Evolutionary conservation across 2,797 vertebrate species (phyloP).

Genomic region (Liparis tanakae): DNA sequence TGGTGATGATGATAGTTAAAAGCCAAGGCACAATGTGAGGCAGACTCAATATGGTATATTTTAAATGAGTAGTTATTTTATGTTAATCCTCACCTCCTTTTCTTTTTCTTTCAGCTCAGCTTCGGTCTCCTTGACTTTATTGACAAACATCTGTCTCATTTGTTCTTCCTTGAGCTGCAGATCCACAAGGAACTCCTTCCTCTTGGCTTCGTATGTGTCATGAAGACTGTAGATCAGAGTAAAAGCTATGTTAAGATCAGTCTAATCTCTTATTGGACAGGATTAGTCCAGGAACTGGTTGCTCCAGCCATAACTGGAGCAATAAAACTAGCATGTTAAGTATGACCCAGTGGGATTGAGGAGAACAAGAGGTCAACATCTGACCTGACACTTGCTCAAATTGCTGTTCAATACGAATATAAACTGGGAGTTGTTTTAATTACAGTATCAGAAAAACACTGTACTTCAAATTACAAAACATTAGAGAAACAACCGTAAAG

Average conservation of each 20-base stretch:
- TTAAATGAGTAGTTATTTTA: not conserved
- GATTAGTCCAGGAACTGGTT: not conserved
- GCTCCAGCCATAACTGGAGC: not conserved
- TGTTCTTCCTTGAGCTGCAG: slow-evolving; percentile 95
- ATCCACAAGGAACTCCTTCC: slow-evolving; percentile 93
- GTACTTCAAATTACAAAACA: not conserved
- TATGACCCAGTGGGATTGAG: not conserved
- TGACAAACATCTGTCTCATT: slow-evolving; percentile 99
- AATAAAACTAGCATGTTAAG: slow-evolving; percentile 1
- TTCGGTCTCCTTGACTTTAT: slow-evolving; percentile 97
- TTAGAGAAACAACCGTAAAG: not conserved
- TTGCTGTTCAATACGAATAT: not conserved
- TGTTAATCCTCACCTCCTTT: slow-evolving; percentile 83
- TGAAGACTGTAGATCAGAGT: slow-evolving; percentile 86
- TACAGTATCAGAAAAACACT: not conserved
- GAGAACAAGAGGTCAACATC: not conserved
- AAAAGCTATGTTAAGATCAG: slow-evolving; percentile 12
- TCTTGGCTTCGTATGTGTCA: slow-evolving; percentile 94
- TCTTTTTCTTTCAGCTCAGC: slow-evolving; percentile 96
- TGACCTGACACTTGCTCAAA: not conserved
- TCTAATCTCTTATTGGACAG: not conserved
- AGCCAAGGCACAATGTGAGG: slow-evolving; percentile 13
- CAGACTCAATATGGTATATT: not conserved
- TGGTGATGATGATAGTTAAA: not conserved
- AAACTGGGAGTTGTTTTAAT: not conserved